These are phyloP conservation scores for Hozukius guyotensis DNA, from an alignment of 2,797 vertebrate species.

Conservation along the genomic window DNA sequence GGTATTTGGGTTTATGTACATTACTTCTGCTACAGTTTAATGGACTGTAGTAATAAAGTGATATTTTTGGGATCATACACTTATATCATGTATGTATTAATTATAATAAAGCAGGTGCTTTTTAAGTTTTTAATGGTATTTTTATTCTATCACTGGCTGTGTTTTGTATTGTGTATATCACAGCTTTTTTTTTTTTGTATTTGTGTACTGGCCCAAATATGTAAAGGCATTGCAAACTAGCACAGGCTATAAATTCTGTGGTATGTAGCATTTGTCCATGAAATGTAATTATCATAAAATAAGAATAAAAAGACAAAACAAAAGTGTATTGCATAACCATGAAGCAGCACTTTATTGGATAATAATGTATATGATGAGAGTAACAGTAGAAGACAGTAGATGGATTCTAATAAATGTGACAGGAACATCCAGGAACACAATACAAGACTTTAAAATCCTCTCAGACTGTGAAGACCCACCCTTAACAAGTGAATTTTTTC, in stretches of 20 bases:
- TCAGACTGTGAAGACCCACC: neutral
- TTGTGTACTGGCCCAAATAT: neutral
- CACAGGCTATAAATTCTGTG: rapidly evolving
- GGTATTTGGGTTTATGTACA: neutral
- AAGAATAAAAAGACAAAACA: neutral
- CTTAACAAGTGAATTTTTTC: neutral
- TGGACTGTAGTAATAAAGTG: neutral
- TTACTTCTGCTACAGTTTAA: neutral
- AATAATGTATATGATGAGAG: neutral
- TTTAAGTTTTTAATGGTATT: neutral
- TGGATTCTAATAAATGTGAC: neutral
- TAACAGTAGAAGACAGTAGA: conserved; percentile 24
- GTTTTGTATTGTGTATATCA: neutral
- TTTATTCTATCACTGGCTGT: neutral
- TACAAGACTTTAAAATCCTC: conserved; percentile 13
- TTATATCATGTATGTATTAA: neutral
- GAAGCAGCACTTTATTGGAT: conserved; percentile 55
- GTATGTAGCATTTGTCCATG: neutral
- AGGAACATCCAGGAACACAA: conserved; percentile 25
- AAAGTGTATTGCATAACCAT: conserved; percentile 30
- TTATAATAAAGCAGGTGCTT: neutral
- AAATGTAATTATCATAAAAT: neutral
- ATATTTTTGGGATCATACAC: neutral
- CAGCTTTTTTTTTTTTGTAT: neutral
- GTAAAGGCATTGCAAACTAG: neutral